Conservation (phyloP, 2,113 vertebrate genomes). For the Hiodon alosoides region DNA sequence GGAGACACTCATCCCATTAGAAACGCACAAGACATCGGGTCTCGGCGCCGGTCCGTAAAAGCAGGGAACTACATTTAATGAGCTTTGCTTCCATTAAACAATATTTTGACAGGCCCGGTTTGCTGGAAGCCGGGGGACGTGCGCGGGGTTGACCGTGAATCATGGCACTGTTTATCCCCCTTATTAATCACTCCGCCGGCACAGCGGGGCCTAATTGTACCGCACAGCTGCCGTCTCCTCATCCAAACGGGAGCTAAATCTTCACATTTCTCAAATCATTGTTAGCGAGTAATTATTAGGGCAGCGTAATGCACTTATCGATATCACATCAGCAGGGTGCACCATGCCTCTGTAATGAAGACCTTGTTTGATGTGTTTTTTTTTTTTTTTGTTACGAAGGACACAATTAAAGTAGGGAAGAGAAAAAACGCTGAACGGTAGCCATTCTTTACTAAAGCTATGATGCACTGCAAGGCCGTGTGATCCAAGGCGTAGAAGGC, state of each 20-base stretch:
- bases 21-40: neutral
- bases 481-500: too few relatives aligned
- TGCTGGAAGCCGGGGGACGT: neutral
- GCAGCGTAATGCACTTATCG: neutral
- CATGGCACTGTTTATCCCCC: slow-evolving; percentile 6
- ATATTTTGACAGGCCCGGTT: slow-evolving; percentile 20
- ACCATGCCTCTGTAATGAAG: neutral
- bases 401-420: neutral
- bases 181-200: slow-evolving; percentile 17
- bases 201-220: slow-evolving; percentile 9
- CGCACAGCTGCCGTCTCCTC: neutral
- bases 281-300: neutral
- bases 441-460: too few relatives aligned
- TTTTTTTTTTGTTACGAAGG: neutral
- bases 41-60: neutral
- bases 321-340: neutral
- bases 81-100: slow-evolving; percentile 26
- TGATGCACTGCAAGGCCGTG: too few relatives aligned
- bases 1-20: slow-evolving; percentile 29
- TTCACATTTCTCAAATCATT: neutral
- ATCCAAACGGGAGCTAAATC: neutral
- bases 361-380: neutral
- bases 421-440: too few relatives aligned
- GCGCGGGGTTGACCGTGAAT: slow-evolving; percentile 11
- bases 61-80: slow-evolving; percentile 24